A percentile compares a stretch with the other conserved stretches of the same genome.
These are phyloP conservation scores for Axis porcinus DNA, from an alignment of 2,113 vertebrate genomes.

Conservation along the genomic window DNA sequence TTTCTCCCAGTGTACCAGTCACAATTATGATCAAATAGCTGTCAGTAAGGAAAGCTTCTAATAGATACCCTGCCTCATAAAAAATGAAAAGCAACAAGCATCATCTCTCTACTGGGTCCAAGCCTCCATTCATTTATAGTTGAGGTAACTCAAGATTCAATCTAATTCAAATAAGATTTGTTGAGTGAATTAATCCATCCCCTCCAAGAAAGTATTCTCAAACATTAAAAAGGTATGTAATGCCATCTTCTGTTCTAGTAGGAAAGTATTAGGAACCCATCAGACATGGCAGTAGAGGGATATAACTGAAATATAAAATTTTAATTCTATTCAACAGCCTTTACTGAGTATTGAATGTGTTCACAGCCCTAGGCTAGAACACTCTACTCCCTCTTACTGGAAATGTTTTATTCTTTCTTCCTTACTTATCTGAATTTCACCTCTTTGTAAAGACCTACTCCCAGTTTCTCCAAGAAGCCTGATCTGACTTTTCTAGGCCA, in stretches of 20 bases:
- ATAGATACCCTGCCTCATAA: background rate
- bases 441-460: background rate
- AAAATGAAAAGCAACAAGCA: background rate
- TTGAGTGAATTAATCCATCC: background rate
- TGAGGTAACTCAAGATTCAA: background rate
- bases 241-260: background rate
- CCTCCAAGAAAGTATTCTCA: background rate
- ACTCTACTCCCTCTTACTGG: background rate
- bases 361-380: background rate
- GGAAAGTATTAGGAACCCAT: background rate
- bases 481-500: background rate
- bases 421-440: background rate
- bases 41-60: background rate
- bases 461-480: background rate
- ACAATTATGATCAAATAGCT: background rate
- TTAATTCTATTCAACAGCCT: background rate
- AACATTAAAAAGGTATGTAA: background rate
- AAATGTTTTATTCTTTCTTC: background rate
- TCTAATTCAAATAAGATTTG: background rate
- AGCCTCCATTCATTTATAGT: background rate
- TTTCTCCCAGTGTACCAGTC: background rate
- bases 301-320: background rate
- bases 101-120: background rate
- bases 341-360: background rate
- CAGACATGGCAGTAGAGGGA: background rate